Evolutionary conservation across 2,113 vertebrate genomes (phyloP), one percentile per base, ranked within the genome.

Genomic region (Rhipidura dahli): DNA sequence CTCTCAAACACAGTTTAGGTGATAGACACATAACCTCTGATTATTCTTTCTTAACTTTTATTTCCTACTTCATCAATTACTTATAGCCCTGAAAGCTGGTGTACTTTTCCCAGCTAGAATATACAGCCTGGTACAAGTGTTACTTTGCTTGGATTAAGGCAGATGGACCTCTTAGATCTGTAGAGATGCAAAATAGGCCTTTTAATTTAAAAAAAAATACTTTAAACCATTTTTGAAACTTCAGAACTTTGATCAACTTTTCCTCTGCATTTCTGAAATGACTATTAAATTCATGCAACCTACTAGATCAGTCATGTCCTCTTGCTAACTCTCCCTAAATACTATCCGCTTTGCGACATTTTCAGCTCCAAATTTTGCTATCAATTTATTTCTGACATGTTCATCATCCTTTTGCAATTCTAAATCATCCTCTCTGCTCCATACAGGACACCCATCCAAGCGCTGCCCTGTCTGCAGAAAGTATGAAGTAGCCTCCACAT

Each of bases 361-460:
- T 71, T 98, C 98, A 80, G 96, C 93, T 89, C 98, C 98, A 87
- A 97, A 98, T 95, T 98, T 98, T 78, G 94, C 94, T 64, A 98
- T 76, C 73, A 98, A 42, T 83, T 94, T 96, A 57, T 93, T 80
- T 88, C 94, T 96, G 56, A 92, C 54, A 37, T 5, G 17, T 14
- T 96, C 90, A 49, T 97, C 97, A 60, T 96, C 93, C 71, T 97
- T 96, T 79, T 97, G 96, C 91, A 98, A 96, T 80, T 97, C 97
- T 65, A 97, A 70, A 54, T 98, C 98, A 81, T 98, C 98, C 63
- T 97, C 97, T 65, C 95, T 96, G 89, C 77, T 98, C 98, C 98
- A 98, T 27, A 98, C 76, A 30, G 98, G 98, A 56, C 96, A 97
- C 3, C 98, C 98, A 49, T 98, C 98, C n/a, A 92, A 61, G 45